Percentiles rank a stretch among this genome's conserved stretches.
Conservation (phyloP, 1,140 invertebrate species). For the Drosophila neocordata region DNA sequence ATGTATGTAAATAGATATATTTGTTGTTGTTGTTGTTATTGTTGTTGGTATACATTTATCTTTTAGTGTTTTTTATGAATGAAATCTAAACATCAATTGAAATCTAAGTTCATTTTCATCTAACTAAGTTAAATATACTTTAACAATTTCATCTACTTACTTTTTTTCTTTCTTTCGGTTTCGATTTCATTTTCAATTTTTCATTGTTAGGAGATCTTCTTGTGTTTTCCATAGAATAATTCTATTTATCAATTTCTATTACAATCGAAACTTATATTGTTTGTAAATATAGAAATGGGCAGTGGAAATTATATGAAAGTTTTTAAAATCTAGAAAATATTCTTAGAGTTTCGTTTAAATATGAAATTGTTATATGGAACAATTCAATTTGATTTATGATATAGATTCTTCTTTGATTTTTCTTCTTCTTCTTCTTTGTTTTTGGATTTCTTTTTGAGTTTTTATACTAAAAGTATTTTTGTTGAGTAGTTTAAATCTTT, state of each 20-base stretch:
- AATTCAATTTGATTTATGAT: neutral
- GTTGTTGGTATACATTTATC: neutral
- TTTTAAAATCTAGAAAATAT: neutral
- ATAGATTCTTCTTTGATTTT: conserved; percentile 7
- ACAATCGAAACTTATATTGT: neutral
- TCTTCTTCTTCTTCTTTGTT: too few relatives aligned
- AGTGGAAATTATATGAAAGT: neutral
- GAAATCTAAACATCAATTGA: conserved; percentile 1
- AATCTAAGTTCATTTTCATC: neutral
- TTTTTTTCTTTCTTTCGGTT: conserved; percentile 10
- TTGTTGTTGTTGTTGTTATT: neutral
- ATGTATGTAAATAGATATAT: conserved; percentile 4
- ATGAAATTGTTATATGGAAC: neutral
- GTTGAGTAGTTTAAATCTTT: conserved; percentile 8
- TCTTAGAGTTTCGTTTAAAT: neutral
- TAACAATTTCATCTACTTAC: conserved; percentile 17
- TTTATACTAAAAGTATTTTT: neutral
- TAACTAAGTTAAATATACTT: neutral
- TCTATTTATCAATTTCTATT: neutral
- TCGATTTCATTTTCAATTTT: neutral
- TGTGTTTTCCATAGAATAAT: neutral
- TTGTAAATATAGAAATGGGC: neutral
- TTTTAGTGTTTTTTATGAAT: conserved; percentile 4
- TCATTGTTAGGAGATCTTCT: too few relatives aligned
- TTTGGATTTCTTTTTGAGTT: too few relatives aligned